Base-by-base conservation (phyloP, 2,113 vertebrate species). In the Chauna torquata region DNA sequence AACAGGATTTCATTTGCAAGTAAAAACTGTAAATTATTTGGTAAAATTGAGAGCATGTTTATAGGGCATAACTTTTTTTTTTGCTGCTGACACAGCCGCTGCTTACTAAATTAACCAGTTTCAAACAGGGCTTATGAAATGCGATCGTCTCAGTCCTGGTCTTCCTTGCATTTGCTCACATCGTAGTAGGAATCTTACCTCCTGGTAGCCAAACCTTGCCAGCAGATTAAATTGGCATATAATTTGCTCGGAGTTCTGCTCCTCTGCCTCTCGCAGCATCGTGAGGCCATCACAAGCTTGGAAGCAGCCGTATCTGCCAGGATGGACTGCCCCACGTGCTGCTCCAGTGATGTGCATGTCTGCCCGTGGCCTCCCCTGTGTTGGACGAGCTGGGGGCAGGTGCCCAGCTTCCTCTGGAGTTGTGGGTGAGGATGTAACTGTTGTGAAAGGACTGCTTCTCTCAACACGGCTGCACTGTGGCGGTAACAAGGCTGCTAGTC, bases 321-420 rank as follows among this genome's bases (percentile, higher is more conserved):
- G 50, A 8, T 70, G 32, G 2, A 2, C 7, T 22, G 22, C 52
- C 58, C 47, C 36, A 47, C n/a, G 17, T 36, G 40, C 47, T 20
- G 25, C 24, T 76, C 16, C n/a, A 4, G 0, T 2, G 23, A 32
- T 78, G 30, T 1, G 1, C 0, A 0, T 84, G 76, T 22, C 38
- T 58, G 88, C 20, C 19, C 0, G 6, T 59, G 64, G 49, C 59
- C 34, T 91, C 40, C 16, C 6, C 9, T 64, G 40, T 40, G 59
- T 72, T 64, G 64, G 47, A 32, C 12, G 13, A 6, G 12, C 2
- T 9, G 16, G 23, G 23, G 45, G n/a, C 57, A 28, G 57, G 57
- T 8, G 19, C 22, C 52, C 11, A 25, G 58, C 36, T 85, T 77
- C 34, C 55, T 57, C 8, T 57, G 32, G 64, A 20, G 10, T 0